Conservation (phyloP, 2,797 vertebrate species). For the Spea hammondii region DNA sequence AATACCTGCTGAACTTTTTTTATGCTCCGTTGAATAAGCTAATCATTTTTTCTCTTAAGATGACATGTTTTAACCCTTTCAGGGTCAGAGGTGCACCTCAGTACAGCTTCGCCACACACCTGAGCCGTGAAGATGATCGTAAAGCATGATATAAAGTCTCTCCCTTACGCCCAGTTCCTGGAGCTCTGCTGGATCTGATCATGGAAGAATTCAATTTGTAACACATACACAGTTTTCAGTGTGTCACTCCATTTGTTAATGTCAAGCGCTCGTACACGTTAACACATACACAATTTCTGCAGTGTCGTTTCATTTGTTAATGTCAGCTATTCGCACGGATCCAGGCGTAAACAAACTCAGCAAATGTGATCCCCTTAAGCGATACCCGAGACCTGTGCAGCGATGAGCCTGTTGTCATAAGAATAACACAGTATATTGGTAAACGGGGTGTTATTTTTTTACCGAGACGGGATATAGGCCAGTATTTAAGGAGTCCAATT, state of each 20-base stretch:
- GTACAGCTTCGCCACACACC: too few species aligned
- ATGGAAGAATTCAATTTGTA: neutral
- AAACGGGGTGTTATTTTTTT: neutral
- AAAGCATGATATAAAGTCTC: constrained; percentile 9
- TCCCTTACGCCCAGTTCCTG: constrained; percentile 1
- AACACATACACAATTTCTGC: constrained; percentile 3
- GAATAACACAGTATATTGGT: neutral
- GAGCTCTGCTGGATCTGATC: neutral
- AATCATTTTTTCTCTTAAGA: too few species aligned
- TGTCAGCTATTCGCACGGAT: constrained; percentile 31
- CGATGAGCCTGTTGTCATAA: neutral
- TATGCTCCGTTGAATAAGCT: too few species aligned
- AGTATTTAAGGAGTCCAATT: too few species aligned
- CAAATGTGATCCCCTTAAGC: constrained; percentile 2
- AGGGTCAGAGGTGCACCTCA: too few species aligned
- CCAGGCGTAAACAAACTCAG: constrained; percentile 18
- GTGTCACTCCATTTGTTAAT: constrained; percentile 32
- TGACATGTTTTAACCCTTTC: too few species aligned
- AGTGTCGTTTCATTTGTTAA: constrained; percentile 38
- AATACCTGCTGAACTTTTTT: too few species aligned
- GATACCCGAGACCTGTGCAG: neutral
- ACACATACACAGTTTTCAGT: constrained; percentile 23
- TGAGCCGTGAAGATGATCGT: too few species aligned
- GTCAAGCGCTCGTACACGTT: constrained; percentile 29
- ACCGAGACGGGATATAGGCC: too few species aligned